Evolutionary conservation across 2,888 invertebrate species (phyloP).

Genomic region (Arenicola marina): DNA sequence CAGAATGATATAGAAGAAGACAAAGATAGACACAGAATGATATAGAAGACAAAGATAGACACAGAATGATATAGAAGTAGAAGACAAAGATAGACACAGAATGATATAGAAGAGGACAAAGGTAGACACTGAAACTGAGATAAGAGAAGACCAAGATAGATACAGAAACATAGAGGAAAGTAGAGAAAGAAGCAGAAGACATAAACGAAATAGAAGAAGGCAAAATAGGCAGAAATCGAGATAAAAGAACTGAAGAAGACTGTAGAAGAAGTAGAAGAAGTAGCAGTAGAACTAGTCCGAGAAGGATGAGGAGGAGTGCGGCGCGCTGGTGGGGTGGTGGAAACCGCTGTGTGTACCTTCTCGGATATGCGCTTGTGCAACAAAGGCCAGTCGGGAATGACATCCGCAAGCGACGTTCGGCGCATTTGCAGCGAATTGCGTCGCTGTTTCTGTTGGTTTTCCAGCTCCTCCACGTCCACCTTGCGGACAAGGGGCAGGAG

Average conservation of each 20-base stretch:
- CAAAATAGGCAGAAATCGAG: no score
- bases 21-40: no score
- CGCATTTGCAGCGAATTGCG: slow-evolving; percentile 61
- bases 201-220: neutral
- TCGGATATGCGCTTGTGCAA: slow-evolving; percentile 59
- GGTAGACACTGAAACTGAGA: no score
- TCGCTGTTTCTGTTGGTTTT: slow-evolving; percentile 24
- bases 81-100: neutral
- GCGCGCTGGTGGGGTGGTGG: neutral
- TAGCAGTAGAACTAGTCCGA: no score
- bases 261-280: no score
- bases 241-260: no score
- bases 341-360: neutral
- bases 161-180: no score
- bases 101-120: no score
- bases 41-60: neutral
- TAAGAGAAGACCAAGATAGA: no score
- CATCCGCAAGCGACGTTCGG: slow-evolving; percentile 88
- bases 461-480: slow-evolving; percentile 28
- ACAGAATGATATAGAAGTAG: neutral
- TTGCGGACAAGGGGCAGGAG: neutral
- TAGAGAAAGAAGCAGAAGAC: neutral
- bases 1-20: no score
- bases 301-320: neutral
- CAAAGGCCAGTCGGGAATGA: slow-evolving; percentile 95